Percentiles rank a stretch among this genome's conserved stretches.
Evolutionary conservation across 2,113 vertebrate species (phyloP).

Genomic region (Semnornis frantzii): DNA sequence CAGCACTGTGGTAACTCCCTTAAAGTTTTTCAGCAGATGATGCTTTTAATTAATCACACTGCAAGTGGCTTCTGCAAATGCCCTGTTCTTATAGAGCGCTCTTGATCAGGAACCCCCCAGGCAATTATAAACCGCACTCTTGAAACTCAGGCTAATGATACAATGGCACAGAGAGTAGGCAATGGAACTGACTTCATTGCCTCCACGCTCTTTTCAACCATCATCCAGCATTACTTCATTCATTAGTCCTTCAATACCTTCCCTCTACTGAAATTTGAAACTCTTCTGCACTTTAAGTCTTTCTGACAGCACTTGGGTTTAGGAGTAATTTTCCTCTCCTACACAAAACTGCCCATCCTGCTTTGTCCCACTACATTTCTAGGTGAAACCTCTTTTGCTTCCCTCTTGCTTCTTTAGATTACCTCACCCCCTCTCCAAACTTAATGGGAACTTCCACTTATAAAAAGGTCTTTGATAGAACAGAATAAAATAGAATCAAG

Average conservation of each 20-base stretch:
- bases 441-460: neutral
- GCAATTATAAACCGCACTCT: neutral
- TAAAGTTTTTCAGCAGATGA: neutral
- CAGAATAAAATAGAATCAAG: too few species aligned
- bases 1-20: neutral
- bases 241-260: slow-evolving; percentile 13
- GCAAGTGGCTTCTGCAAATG: neutral
- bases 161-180: neutral
- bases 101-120: neutral
- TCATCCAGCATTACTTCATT: slow-evolving; percentile 13
- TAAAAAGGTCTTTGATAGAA: neutral
- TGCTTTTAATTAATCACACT: neutral
- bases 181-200: neutral
- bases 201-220: neutral
- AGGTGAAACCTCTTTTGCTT: neutral
- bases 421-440: neutral
- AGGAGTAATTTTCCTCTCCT: neutral
- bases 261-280: slow-evolving; percentile 14
- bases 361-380: neutral
- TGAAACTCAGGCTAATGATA: neutral
- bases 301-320: neutral
- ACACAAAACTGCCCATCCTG: neutral
- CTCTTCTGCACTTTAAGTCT: neutral
- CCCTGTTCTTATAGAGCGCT: neutral
- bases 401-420: neutral